Conservation (phyloP, 2,888 invertebrate species). For the Oxystoma pomonae region DNA sequence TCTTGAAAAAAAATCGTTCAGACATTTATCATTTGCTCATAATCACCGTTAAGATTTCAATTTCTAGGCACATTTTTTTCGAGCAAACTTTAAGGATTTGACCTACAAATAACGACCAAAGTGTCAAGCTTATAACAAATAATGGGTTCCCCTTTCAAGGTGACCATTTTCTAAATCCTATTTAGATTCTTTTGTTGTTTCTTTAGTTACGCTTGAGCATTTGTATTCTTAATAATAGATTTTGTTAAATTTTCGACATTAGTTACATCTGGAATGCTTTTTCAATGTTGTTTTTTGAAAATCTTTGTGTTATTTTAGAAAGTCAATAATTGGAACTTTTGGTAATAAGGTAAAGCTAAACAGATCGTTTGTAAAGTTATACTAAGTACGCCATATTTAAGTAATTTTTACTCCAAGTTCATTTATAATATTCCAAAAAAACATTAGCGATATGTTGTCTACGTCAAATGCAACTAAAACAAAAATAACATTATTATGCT, state of each 20-base stretch:
- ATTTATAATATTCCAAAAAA: constrained; percentile 1
- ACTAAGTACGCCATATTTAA: too few relatives aligned
- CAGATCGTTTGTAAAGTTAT: neutral
- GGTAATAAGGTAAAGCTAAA: too few relatives aligned
- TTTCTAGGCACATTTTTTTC: neutral
- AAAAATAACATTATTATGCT: constrained; percentile 5
- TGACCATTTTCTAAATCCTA: constrained; percentile 24
- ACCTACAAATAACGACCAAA: neutral
- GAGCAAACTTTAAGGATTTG: neutral
- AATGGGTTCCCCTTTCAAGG: constrained; percentile 22
- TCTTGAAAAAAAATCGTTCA: too few relatives aligned
- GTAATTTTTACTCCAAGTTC: too few relatives aligned
- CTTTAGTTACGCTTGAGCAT: neutral
- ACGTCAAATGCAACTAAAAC: neutral
- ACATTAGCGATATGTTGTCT: neutral
- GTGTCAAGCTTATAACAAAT: constrained; percentile 14
- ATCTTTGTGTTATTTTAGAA: neutral
- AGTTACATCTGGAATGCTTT: neutral
- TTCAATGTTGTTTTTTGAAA: neutral
- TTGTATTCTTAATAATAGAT: neutral
- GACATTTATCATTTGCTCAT: too few relatives aligned
- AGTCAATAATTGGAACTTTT: too few relatives aligned
- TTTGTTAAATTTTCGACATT: neutral
- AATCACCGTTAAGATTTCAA: neutral
- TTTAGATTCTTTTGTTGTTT: constrained; percentile 1